Conservation (phyloP, 2,888 invertebrate genomes). For the Drosophila subsilvestris region DNA sequence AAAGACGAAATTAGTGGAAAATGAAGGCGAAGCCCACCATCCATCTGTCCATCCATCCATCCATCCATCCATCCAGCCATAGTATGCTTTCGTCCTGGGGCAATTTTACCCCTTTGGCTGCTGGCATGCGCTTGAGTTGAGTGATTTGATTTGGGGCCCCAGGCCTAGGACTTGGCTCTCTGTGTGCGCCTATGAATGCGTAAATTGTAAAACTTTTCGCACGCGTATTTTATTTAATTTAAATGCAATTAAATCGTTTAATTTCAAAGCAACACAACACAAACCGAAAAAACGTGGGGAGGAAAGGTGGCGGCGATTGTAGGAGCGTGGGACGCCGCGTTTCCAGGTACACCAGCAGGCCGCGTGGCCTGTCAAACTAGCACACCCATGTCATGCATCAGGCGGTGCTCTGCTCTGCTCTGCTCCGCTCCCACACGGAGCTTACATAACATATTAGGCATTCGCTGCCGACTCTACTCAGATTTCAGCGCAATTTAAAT, state of each 20-base stretch:
- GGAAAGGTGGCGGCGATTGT: too few species aligned
- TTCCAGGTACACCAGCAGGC: constrained; percentile 26
- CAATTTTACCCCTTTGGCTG: constrained; percentile 21
- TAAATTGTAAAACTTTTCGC: constrained; percentile 72
- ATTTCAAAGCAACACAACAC: constrained; percentile 69
- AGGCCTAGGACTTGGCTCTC: constrained; percentile 6
- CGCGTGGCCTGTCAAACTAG: constrained; percentile 34
- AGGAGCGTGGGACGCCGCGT: background rate
- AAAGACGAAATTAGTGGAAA: constrained; percentile 70
- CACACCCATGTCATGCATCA: constrained; percentile 50
- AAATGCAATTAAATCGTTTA: constrained; percentile 78
- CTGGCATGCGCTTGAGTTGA: constrained; percentile 66
- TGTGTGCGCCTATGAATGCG: constrained; percentile 67
- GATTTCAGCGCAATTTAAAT: constrained; percentile 46
- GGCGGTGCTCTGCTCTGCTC: constrained; percentile 1
- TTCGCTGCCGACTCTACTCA: background rate
- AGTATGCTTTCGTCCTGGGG: background rate
- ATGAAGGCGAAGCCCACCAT: constrained; percentile 11
- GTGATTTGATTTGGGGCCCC: constrained; percentile 63
- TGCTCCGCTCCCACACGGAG: background rate
- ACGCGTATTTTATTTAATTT: constrained; percentile 73
- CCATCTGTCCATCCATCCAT: background rate
- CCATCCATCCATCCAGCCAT: background rate
- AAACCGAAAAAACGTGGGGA: background rate
- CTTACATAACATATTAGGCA: constrained; percentile 12